Conservation (phyloP, 2,888 invertebrate genomes). For the Polydesmus complanatus region DNA sequence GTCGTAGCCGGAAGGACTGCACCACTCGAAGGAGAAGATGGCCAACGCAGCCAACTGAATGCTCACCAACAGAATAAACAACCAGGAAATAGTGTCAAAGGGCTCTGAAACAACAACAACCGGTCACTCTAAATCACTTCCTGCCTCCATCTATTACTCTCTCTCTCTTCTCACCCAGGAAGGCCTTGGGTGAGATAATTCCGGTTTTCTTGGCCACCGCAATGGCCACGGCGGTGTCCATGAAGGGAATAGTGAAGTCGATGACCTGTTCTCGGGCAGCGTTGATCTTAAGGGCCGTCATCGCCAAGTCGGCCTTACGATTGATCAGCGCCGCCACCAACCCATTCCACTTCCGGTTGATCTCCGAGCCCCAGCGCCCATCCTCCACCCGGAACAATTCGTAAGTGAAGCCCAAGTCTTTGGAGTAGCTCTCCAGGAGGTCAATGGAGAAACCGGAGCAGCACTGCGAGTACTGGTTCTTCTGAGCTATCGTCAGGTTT, state of each 20-base stretch:
- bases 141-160: too few relatives aligned
- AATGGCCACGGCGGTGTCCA: slow-evolving; percentile 93
- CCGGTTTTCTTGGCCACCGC: slow-evolving; percentile 89
- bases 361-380: slow-evolving; percentile 62
- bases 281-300: slow-evolving; percentile 68
- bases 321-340: slow-evolving; percentile 81
- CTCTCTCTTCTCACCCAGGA: slow-evolving; percentile 54
- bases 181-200: slow-evolving; percentile 90
- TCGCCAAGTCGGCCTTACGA: slow-evolving; percentile 87
- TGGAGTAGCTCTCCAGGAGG: slow-evolving; percentile 80
- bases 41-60: slow-evolving; percentile 33
- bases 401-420: slow-evolving; percentile 90
- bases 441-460: slow-evolving; percentile 98
- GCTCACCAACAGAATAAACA: slow-evolving; percentile 32
- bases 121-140: neutral
- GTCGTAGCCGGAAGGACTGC: slow-evolving; percentile 31
- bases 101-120: slow-evolving; percentile 33
- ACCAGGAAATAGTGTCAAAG: slow-evolving; percentile 40
- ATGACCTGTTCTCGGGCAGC: slow-evolving; percentile 85
- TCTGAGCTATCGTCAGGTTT: slow-evolving; percentile 1
- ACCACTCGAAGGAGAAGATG: slow-evolving; percentile 35
- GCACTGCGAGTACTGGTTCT: slow-evolving; percentile 76
- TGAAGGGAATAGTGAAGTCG: slow-evolving; percentile 82
- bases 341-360: slow-evolving; percentile 89
- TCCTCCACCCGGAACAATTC: slow-evolving; percentile 87